phyloP scores from a whole-genome alignment of 2,888 invertebrate species.

The Tachina lurida region DNA sequence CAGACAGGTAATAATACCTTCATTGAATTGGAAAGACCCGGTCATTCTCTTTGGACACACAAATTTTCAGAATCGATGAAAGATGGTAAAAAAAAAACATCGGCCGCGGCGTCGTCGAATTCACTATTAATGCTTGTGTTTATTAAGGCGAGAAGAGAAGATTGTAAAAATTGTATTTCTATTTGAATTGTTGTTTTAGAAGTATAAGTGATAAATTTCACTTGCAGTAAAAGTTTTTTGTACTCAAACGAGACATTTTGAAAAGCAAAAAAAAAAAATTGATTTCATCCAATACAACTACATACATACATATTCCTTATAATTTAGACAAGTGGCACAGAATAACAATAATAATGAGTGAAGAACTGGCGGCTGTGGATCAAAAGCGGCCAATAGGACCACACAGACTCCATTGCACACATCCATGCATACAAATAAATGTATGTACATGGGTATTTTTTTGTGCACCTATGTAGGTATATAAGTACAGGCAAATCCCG shows the following conservation, averaged over 20 bases:
- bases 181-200: constrained; percentile 55
- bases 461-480: not conserved
- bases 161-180: constrained; percentile 55
- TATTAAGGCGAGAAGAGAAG: constrained; percentile 12
- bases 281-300: constrained; percentile 25
- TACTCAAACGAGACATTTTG: constrained; percentile 34
- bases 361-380: constrained; percentile 42
- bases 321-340: constrained; percentile 47
- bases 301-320: not conserved
- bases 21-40: constrained; percentile 26
- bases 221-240: constrained; percentile 53
- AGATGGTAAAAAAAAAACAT: constrained; percentile 14
- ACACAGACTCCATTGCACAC: constrained; percentile 37
- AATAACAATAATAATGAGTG: constrained; percentile 24
- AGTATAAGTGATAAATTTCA: constrained; percentile 65
- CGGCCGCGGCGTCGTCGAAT: constrained; percentile 37
- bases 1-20: constrained; percentile 42
- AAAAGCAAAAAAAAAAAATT: constrained; percentile 40
- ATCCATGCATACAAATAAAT: not conserved
- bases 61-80: constrained; percentile 15
- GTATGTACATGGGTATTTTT: not conserved
- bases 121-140: constrained; percentile 24
- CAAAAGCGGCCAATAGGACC: constrained; percentile 38
- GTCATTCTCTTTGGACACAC: constrained; percentile 34
- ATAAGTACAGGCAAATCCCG: too few species aligned